phyloP scores from a whole-genome alignment of 2,113 vertebrate species.

The Melanostigma gelatinosum region DNA sequence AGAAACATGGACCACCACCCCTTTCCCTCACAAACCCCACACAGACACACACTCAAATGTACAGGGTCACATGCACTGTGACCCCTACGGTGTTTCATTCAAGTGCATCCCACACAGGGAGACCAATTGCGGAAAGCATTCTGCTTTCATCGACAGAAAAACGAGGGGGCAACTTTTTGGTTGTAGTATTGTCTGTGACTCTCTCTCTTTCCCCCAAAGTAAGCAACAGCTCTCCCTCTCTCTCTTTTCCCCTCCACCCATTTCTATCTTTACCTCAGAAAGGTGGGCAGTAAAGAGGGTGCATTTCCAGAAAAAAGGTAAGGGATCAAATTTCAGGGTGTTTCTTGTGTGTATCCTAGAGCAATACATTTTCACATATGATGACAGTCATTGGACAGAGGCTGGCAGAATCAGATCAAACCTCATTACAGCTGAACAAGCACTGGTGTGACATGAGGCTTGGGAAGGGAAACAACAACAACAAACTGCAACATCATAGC shows the following conservation, averaged over 20 bases:
- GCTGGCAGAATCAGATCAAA: conserved; percentile 35
- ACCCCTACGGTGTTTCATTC: conserved; percentile 61
- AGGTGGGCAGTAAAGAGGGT: conserved; percentile 59
- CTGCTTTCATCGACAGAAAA: conserved; percentile 81
- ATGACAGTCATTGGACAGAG: conserved; percentile 33
- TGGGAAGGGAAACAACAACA: not conserved
- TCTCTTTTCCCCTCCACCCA: conserved; percentile 60
- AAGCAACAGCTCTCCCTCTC: conserved; percentile 59
- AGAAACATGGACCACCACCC: conserved; percentile 48
- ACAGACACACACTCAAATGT: conserved; percentile 25
- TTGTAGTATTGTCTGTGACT: conserved; percentile 69
- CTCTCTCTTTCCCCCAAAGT: conserved; percentile 45
- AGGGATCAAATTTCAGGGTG: conserved; percentile 41
- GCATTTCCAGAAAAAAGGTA: conserved; percentile 78
- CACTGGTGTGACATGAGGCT: conserved; percentile 24
- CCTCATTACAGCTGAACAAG: conserved; percentile 40
- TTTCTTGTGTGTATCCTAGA: conserved; percentile 21
- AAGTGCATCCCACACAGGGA: conserved; percentile 64
- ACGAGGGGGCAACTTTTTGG: conserved; percentile 72
- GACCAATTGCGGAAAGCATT: conserved; percentile 70
- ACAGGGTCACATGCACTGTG: conserved; percentile 58
- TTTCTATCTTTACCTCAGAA: conserved; percentile 62
- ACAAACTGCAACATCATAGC: conserved; percentile 19
- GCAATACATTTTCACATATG: conserved; percentile 29
- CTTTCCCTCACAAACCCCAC: conserved; percentile 28